Evolutionary conservation across 2,888 invertebrate genomes (phyloP).

Genomic region (Mylabris sibirica): DNA sequence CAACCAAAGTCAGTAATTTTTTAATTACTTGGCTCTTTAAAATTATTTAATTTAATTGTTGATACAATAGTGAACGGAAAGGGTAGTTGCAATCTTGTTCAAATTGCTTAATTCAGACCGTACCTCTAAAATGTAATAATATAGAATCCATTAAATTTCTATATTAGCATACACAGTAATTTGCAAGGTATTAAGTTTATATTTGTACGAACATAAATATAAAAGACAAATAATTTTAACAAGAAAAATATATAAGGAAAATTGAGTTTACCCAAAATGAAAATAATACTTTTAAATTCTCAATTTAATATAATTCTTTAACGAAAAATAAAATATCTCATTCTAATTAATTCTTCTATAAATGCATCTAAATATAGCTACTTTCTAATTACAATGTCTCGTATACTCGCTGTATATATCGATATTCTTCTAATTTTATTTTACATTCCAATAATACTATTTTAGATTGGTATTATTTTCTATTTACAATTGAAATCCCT

Average conservation of each 20-base stretch:
- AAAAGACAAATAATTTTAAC: conserved; percentile 26
- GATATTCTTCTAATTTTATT: neutral
- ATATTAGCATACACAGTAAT: conserved; percentile 58
- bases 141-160: conserved; percentile 57
- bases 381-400: neutral
- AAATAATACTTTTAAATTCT: neutral
- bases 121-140: conserved; percentile 57
- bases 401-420: neutral
- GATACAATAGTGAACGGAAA: neutral
- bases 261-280: conserved; percentile 4
- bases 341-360: too few relatives aligned
- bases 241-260: conserved; percentile 24
- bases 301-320: neutral
- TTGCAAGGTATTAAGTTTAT: conserved; percentile 52
- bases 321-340: neutral
- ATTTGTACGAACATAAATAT: conserved; percentile 45
- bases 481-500: neutral
- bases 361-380: neutral
- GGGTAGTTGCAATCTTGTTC: conserved; percentile 51
- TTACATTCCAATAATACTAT: conserved; percentile 1
- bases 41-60: conserved; percentile 33
- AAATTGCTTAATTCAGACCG: conserved; percentile 55
- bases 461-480: neutral
- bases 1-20: neutral
- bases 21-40: conserved; percentile 13